Base-by-base conservation (phyloP, 1,140 invertebrate species). In the Mycetomoellerius zeteki region DNA sequence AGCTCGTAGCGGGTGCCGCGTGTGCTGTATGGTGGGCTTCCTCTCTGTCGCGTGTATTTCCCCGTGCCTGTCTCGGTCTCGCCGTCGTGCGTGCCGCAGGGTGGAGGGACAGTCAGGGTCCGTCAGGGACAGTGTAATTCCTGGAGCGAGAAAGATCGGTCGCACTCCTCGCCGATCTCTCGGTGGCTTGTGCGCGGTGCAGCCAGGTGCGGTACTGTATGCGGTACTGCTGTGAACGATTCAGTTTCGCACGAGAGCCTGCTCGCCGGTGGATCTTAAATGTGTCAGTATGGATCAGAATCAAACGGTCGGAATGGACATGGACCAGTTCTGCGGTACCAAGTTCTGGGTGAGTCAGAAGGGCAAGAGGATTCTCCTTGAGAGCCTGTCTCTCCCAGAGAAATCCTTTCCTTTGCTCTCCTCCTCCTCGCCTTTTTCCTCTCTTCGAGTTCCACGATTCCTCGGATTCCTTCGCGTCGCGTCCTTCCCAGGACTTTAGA, bases 281-380 rank as follows among this genome's bases (percentile, higher is more conserved):
- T 93, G 92, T 90, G 85, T 90, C 85, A 93, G 92, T 87, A 94
- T 94, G 93, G 92, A 43, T 43, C 37, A 94, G 88, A 91, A 93
- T 88, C 88, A 93, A 60, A 93, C 91, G 88, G 95, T 16, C 5
- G 65, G 65, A 69, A 47, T 97, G 96, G 96, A 97, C 93, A 47
- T 97, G 96, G 96, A 97, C 93, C 93, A 95, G 77, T 97, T 96
- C 94, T 97, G 96, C 88, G 96, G 96, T 33, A 96, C 96, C 56
- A 93, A 93, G 88, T 97, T 97, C 95, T 97, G 96, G 96, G 96
- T 97, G 95, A 96, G 96, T 95, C 8, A n/a, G 62, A 6, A 24
- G 5, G 37, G 1, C 37, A 3, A 69, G 43, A 72, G 1, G 30
- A 2, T 6, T 14, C 47, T 43, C 2, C 6, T 7, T 54, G 14